phyloP scores from a whole-genome alignment of 2,113 vertebrate genomes.

The Neotoma lepida region DNA sequence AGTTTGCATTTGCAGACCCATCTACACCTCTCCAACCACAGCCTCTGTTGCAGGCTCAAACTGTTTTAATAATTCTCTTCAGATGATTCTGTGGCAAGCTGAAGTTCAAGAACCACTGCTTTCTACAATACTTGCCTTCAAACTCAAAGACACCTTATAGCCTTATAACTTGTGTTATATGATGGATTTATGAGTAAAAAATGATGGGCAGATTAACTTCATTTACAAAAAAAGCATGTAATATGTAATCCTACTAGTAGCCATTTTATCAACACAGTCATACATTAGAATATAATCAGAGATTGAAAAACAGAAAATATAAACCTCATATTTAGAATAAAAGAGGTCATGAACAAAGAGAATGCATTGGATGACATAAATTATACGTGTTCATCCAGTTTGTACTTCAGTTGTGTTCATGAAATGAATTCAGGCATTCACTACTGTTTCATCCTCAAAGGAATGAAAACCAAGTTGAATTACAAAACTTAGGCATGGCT shows the following conservation, averaged over 20 bases:
- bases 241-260: neutral
- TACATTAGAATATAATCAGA: neutral
- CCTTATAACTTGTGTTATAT: neutral
- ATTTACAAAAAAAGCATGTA: neutral
- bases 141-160: neutral
- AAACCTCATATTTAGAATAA: neutral
- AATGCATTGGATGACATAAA: neutral
- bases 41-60: neutral
- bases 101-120: neutral
- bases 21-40: neutral
- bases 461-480: neutral
- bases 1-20: neutral
- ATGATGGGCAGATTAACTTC: neutral
- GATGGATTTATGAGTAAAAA: slow-evolving; percentile 24
- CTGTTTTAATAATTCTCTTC: neutral
- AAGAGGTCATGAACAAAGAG: neutral
- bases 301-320: neutral
- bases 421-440: neutral
- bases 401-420: neutral
- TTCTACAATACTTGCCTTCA: neutral
- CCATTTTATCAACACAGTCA: neutral
- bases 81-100: neutral
- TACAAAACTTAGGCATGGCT: neutral
- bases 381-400: neutral
- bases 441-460: neutral